These are phyloP conservation scores for Tridacna crocea DNA, from an alignment of 2,888 invertebrate genomes.

Conservation along the genomic window DNA sequence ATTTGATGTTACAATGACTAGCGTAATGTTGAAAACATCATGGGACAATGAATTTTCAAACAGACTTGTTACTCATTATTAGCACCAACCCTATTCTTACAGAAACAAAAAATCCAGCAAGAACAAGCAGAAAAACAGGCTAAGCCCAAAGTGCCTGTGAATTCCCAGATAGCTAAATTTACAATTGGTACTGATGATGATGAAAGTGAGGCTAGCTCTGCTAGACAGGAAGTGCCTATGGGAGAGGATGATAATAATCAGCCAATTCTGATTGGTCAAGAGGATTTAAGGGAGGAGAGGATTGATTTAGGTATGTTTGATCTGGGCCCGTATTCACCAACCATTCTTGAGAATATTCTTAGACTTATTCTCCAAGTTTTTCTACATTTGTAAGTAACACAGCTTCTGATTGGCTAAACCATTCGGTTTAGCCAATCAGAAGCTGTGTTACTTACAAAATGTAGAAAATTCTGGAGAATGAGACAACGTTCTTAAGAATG, in stretches of 20 bases:
- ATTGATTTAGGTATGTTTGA: not conserved
- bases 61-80: no score
- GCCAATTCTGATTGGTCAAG: not conserved
- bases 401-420: no score
- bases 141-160: not conserved
- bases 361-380: no score
- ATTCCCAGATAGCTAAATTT: constrained; percentile 49
- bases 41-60: no score
- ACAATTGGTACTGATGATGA: constrained; percentile 59
- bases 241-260: constrained; percentile 67
- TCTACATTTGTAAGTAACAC: no score
- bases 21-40: no score
- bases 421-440: no score
- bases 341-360: no score
- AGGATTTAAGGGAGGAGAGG: constrained; percentile 8
- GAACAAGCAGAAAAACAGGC: constrained; percentile 44
- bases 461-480: no score
- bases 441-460: no score
- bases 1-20: no score
- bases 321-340: not conserved
- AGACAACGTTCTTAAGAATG: no score
- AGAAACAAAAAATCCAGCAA: constrained; percentile 58
- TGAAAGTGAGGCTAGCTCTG: constrained; percentile 45
- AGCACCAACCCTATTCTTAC: constrained; percentile 10
- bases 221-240: constrained; percentile 61